Evolutionary conservation across 2,888 invertebrate species (phyloP), one percentile per base, ranked within the genome.

Genomic region (Thera britannica): DNA sequence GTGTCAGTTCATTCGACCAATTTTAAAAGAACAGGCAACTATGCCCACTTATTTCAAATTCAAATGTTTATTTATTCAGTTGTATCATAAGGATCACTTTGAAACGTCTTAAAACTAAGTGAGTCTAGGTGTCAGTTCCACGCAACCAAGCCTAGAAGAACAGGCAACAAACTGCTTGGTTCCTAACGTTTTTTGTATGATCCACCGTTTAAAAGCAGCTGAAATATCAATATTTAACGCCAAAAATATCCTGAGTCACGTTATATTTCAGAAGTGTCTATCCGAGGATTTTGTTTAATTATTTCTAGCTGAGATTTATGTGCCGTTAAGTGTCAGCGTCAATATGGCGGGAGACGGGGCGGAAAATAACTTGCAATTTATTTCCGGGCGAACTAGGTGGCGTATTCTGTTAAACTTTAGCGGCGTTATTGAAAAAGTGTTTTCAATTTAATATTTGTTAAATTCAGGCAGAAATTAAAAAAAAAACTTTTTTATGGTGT

Each of bases 331-430:
- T 87, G 89, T 87, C 90, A 87, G 84, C 89, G 89, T 92, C 91
- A 90, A 90, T 92, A 89, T 82, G 77, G 74, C 60, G 70, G 77
- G 82, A 83, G 89, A 83, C 89, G 89, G 86, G 2, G 81, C 85
- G 88, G 88, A 89, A 92, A 90, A 91, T 90, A 87, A 88, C 88
- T 84, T 82, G 82, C 85, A 86, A 88, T 89, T 90, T 90, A 90
- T 88, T 84, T 83, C 81, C 77, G 70, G 75, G 64, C 70, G 65
- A 78, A 79, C 81, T 77, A 79, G 75, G 72, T 58, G 59, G 66
- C 76, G 67, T 84, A 80, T 83, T 83, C 78, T 79, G 75, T 41
- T 58, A 52, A 12, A 41, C 36, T 58, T 56, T 67, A 61, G 41
- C 2, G 46, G 51, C 12, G 41, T 34, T 57, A 61, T 65, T 57